Percentiles rank a stretch among this genome's conserved stretches.
Evolutionary conservation across 1,140 invertebrate genomes (phyloP).

Genomic region (Conus ventricosus): DNA sequence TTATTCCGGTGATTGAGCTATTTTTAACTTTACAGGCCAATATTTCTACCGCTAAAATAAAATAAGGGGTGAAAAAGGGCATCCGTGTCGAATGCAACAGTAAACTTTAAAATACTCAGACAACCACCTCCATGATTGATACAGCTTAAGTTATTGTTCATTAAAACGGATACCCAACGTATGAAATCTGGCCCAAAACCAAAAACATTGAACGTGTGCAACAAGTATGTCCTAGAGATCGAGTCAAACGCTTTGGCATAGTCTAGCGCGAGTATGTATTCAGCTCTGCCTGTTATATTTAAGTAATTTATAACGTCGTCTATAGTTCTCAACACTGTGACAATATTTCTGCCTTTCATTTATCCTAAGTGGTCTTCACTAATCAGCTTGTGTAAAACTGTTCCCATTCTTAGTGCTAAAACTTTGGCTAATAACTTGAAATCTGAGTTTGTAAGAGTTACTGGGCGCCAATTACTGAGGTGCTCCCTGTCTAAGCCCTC

Average conservation of each 20-base stretch:
- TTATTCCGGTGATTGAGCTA: background rate
- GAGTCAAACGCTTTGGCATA: conserved; percentile 3
- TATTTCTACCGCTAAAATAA: background rate
- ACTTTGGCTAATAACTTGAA: conserved; percentile 12
- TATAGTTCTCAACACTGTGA: background rate
- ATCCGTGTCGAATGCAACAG: background rate
- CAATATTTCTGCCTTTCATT: conserved; percentile 1
- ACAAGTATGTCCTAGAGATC: background rate
- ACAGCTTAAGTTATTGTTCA: background rate
- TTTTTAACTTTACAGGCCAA: background rate
- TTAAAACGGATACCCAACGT: background rate
- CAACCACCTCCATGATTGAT: background rate
- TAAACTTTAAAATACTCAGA: background rate
- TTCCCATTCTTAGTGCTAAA: background rate
- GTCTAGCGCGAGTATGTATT: background rate
- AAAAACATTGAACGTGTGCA: conserved; percentile 3
- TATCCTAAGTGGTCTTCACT: background rate
- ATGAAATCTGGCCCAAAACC: conserved; percentile 9
- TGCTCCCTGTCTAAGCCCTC: background rate
- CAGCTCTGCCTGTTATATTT: background rate
- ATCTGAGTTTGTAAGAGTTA: conserved; percentile 13
- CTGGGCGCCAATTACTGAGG: conserved; percentile 31
- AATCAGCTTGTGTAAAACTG: background rate
- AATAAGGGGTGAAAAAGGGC: background rate
- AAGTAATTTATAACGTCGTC: background rate